These are phyloP conservation scores for Macrosteles quadrilineatus DNA, from an alignment of 1,140 invertebrate species.

Conservation along the genomic window DNA sequence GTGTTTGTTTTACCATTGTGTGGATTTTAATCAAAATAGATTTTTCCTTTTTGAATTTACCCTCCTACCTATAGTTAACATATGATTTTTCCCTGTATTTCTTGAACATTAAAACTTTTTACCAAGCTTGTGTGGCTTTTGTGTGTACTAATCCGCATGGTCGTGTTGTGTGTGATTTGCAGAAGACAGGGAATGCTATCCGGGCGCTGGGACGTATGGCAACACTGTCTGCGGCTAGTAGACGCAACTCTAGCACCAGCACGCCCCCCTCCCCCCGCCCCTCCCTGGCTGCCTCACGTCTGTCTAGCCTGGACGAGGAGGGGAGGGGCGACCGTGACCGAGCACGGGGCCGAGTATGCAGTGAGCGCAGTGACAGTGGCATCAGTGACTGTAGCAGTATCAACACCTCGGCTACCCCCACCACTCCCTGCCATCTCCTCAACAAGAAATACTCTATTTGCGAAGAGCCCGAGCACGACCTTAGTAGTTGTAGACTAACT, in stretches of 20 bases:
- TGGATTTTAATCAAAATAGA: no score
- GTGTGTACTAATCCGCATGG: slow-evolving; percentile 40
- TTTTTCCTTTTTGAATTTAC: no score
- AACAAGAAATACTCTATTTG: slow-evolving; percentile 50
- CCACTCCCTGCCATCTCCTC: slow-evolving; percentile 40
- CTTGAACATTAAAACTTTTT: slow-evolving; percentile 1
- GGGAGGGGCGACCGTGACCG: slow-evolving; percentile 38
- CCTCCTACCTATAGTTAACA: no score
- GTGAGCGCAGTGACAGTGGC: slow-evolving; percentile 60
- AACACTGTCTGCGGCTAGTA: slow-evolving; percentile 64
- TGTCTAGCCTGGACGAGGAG: slow-evolving; percentile 52
- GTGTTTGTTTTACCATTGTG: no score
- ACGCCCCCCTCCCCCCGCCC: slow-evolving; percentile 48
- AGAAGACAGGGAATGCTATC: slow-evolving; percentile 93
- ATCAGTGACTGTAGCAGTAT: slow-evolving; percentile 59
- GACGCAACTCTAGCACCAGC: slow-evolving; percentile 54
- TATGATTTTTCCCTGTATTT: background rate
- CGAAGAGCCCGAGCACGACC: slow-evolving; percentile 47
- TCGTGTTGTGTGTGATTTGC: slow-evolving; percentile 50
- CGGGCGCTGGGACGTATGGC: slow-evolving; percentile 83
- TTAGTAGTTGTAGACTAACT: slow-evolving; percentile 5
- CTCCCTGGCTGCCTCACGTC: slow-evolving; percentile 43
- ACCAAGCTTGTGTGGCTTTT: slow-evolving; percentile 19
- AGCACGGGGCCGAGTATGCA: slow-evolving; percentile 46
- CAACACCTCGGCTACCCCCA: slow-evolving; percentile 31